A percentile compares a stretch with the other conserved stretches of the same genome.
Conservation (phyloP, 2,113 vertebrate genomes). For the Nettapus auritus region DNA sequence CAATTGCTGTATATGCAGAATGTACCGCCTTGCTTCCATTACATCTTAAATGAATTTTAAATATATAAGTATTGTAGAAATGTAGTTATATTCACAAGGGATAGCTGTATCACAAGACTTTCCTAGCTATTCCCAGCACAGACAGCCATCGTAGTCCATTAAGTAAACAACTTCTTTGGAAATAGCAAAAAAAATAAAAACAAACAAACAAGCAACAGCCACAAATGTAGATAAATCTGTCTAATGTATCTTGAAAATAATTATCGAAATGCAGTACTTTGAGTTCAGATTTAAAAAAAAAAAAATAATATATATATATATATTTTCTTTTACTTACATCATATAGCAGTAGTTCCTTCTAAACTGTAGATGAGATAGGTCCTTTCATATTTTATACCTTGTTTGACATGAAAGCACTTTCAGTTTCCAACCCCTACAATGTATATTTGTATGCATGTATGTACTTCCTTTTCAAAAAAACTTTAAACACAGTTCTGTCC, state of each 20-base stretch:
- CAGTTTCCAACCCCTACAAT: neutral
- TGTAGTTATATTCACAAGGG: neutral
- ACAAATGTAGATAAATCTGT: neutral
- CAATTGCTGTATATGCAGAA: neutral
- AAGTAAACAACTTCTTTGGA: neutral
- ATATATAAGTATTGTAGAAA: neutral
- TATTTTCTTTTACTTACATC: neutral
- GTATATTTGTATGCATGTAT: neutral
- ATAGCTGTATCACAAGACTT: neutral
- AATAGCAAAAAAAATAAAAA: neutral
- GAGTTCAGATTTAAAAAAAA: rapidly evolving
- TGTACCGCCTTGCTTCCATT: neutral
- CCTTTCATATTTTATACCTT: neutral
- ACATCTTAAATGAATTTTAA: neutral
- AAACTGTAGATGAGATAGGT: rapidly evolving
- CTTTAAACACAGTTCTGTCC: neutral
- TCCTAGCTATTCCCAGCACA: neutral
- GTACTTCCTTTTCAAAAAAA: neutral
- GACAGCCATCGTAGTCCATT: neutral
- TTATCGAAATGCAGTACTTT: neutral
- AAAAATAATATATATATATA: too few relatives aligned
- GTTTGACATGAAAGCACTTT: neutral
- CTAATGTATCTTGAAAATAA: neutral
- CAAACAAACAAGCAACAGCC: too few relatives aligned
- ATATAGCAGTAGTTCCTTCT: neutral